Evolutionary conservation across 2,113 vertebrate genomes (phyloP), one percentile per base, ranked within the genome.

Genomic region (Brachypteracias leptosomus): DNA sequence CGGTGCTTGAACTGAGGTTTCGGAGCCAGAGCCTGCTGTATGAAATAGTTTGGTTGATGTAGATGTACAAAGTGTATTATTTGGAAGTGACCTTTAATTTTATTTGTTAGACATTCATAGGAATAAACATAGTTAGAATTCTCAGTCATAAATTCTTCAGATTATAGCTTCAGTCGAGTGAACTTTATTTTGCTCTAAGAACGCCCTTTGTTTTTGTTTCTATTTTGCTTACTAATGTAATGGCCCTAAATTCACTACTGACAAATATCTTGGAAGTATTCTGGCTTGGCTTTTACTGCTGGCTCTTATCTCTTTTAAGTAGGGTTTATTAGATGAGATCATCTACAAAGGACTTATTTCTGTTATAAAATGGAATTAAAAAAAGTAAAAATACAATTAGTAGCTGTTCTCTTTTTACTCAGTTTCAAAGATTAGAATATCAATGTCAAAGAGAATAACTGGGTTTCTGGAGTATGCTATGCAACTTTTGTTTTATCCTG

Each of bases 301-400:
- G 88, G 89, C 74, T 70, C 67, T 82, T 84, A 77, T 96, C 96
- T 90, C 85, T 70, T 87, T 89, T 66, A 72, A 94, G 87, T 65
- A 49, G 73, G 70, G 72, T 88, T 79, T 89, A 91, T 93, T 91
- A 93, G 96, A 93, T 95, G 95, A 96, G 89, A 91, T 95, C 89
- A 93, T 95, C 92, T 89, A 73, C 59, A 62, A 88, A 93, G 79
- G 93, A 87, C 81, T 95, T 85, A 90, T 52, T 95, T 92, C 58
- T 95, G 84, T 96, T 93, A 77, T 95, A 78, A 94, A 93, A 94
- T 93, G 93, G 88, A 96, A 94, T 95, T 97, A 21, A 78, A 96
- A 82, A 89, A 88, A 88, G 67, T 75, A 87, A 96, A 95, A 78
- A 93, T 87, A 93, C 93, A 95, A 93, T 95, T 95, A 97, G 94